Evolutionary conservation across 1,140 invertebrate species (phyloP).

Genomic region (Ostrea denselamellosa): DNA sequence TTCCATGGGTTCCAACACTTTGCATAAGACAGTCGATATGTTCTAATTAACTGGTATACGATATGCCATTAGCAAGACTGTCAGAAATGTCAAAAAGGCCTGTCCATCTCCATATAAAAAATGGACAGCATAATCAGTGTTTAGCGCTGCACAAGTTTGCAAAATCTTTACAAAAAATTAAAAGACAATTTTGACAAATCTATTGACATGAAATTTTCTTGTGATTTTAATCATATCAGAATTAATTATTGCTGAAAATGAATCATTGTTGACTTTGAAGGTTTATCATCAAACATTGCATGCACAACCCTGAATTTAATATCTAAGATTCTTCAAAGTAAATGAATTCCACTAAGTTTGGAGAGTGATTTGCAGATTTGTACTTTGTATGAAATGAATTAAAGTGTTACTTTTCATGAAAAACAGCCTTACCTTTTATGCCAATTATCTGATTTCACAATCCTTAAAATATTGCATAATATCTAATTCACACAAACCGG

Average conservation of each 20-base stretch:
- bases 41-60: neutral
- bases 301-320: neutral
- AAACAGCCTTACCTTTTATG: neutral
- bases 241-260: slow-evolving; percentile 7
- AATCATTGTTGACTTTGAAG: slow-evolving; percentile 36
- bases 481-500: neutral
- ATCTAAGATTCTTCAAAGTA: no score
- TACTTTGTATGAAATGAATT: neutral
- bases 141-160: neutral
- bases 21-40: neutral
- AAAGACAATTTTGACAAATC: slow-evolving; percentile 1
- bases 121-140: neutral
- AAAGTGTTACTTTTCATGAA: neutral
- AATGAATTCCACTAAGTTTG: no score
- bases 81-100: neutral
- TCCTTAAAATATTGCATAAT: slow-evolving; percentile 27
- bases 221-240: neutral
- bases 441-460: neutral
- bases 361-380: neutral
- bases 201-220: neutral
- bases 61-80: neutral
- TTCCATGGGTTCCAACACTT: neutral
- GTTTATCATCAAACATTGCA: neutral
- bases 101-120: slow-evolving; percentile 17
- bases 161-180: neutral